Base-by-base conservation (phyloP, 1,140 invertebrate genomes). In the Colletes latitarsis region DNA sequence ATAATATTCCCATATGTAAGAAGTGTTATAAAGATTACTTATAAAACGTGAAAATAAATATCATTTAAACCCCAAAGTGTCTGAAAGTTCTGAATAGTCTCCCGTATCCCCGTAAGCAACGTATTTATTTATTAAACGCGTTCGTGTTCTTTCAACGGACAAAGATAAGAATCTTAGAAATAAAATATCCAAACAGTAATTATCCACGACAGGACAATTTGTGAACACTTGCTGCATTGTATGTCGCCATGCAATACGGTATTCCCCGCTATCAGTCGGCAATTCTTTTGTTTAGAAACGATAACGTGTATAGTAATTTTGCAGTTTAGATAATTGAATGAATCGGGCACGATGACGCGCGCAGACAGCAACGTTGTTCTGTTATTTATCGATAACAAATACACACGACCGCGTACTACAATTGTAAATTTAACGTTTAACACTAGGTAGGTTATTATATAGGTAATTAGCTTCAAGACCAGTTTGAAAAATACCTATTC, bases 11-110 rank as follows among this genome's bases (percentile, higher is more conserved):
- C 80, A 83, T 83, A 88, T 89, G 83, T 86, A 85, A 86, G 77
- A 85, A 73, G 86, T 88, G 84, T 89, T 88, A 85, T 81, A 88
- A 84, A 77, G 74, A 84, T 72, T 88, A 89, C 75, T 72, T 84
- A 85, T 88, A 87, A 87, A 88, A 85, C 80, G 64, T 79, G 81
- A 83, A 85, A 89, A 89, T 89, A 89, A 89, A 89, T 86, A 89
- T 86, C 76, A 84, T 89, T 85, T 89, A 89, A 88, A 89, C 87
- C 78, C 81, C 84, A 79, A 81, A 30, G 30, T 30, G 30, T 30
- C 30, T 30, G 2, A 30, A 30, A 30, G 30, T 30, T 30, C n/a
- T n/a, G n/a, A 30, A 30, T 30, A 30, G 30, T 30, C 30, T 30
- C 30, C 30, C 30, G 30, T 30, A 30, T 30, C 30, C 0, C 30